phyloP scores from a whole-genome alignment of 2,888 invertebrate species.

The Crossocerus cetratus region DNA sequence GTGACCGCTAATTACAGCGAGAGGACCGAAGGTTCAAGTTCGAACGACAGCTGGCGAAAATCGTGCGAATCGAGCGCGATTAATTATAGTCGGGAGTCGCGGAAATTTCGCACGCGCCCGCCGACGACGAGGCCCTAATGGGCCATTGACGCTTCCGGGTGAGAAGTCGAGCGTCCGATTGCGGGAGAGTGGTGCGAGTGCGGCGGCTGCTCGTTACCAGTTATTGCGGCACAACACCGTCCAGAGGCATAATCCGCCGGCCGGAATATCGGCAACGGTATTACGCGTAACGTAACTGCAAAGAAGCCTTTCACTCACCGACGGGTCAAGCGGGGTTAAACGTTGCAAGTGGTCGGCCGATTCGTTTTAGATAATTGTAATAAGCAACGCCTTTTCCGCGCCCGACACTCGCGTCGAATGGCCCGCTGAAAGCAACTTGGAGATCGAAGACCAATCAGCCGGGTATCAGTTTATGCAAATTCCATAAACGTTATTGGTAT shows the following conservation, averaged over 20 bases:
- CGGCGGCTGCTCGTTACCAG: too few species aligned
- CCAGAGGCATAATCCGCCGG: too few species aligned
- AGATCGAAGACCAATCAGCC: too few species aligned
- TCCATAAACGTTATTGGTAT: not conserved
- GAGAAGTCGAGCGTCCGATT: not conserved
- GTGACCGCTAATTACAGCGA: conserved; percentile 12
- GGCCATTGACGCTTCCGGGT: not conserved
- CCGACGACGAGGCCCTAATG: not conserved
- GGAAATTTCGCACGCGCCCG: too few species aligned
- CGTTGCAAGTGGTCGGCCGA: not conserved
- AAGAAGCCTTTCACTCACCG: not conserved
- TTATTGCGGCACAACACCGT: too few species aligned
- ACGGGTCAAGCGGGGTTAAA: not conserved
- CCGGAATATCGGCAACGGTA: not conserved
- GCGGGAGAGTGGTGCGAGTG: not conserved
- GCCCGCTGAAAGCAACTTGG: too few species aligned
- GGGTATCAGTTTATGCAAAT: too few species aligned
- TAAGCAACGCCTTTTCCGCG: not conserved
- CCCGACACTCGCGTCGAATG: not conserved
- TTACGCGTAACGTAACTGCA: not conserved
- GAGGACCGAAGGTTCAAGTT: conserved; percentile 37
- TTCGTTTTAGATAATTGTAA: conserved; percentile 2
- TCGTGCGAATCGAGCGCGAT: too few species aligned
- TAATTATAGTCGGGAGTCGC: too few species aligned
- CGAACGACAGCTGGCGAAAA: too few species aligned